Evolutionary conservation across 2,888 invertebrate species (phyloP).

Genomic region (Hypomecis atomaria): DNA sequence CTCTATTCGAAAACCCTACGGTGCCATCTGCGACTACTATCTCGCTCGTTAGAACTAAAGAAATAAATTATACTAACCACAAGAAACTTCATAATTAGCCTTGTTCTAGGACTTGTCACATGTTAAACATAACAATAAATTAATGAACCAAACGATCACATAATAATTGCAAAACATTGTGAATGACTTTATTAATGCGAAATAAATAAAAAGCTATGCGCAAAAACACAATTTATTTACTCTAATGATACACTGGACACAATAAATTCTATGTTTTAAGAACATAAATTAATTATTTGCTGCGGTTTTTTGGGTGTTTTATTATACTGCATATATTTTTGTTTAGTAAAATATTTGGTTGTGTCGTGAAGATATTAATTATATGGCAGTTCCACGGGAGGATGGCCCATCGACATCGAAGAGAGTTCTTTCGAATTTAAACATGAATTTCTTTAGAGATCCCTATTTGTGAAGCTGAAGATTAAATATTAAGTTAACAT

Average conservation of each 20-base stretch:
- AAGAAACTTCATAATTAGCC: too few species aligned
- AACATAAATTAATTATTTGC: slow-evolving; percentile 15
- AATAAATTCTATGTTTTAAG: slow-evolving; percentile 8
- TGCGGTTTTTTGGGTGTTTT: slow-evolving; percentile 7
- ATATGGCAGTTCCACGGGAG: slow-evolving; percentile 30
- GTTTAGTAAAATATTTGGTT: slow-evolving; percentile 13
- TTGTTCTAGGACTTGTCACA: too few species aligned
- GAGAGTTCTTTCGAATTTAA: slow-evolving; percentile 27
- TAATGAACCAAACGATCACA: too few species aligned
- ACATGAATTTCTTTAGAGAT: slow-evolving; percentile 35
- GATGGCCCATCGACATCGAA: slow-evolving; percentile 40
- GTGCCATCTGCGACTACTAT: too few species aligned
- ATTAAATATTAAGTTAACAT: not conserved
- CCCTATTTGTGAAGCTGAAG: slow-evolving; percentile 1
- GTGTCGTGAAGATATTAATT: slow-evolving; percentile 62
- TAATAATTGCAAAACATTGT: too few species aligned
- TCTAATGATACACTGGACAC: slow-evolving; percentile 10
- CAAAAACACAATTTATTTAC: slow-evolving; percentile 5
- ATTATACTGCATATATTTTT: slow-evolving; percentile 7
- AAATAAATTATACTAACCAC: too few species aligned
- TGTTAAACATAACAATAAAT: too few species aligned
- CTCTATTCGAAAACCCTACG: too few species aligned
- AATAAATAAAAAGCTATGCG: not conserved
- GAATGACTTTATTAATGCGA: not conserved
- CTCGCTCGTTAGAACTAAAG: too few species aligned